Evolutionary conservation across 2,888 invertebrate genomes (phyloP), one percentile per base, ranked within the genome.

Genomic region (Beris morrisii): DNA sequence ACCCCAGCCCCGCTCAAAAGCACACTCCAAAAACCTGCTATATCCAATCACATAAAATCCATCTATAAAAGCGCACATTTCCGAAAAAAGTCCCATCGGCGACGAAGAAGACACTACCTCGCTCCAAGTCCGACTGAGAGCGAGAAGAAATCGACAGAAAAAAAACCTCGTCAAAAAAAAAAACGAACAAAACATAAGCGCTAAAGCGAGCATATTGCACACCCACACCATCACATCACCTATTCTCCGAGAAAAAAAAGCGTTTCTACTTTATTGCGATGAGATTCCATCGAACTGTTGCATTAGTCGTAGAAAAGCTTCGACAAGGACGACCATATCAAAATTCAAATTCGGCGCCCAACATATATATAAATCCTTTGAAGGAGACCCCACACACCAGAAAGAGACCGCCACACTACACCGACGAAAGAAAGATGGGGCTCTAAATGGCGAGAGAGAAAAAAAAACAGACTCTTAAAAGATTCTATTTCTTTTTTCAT

Each of bases 21-120:
- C 48, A 50, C 56, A 65, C 56, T 65, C 56, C 48, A 48, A n/a
- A 38, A 38, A 6, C 55, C 56, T 65, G 57, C 50, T 50, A 52
- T 61, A 52, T 66, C 68, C 68, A 68, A 68, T 68, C 68, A 68
- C 68, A 66, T 66, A 68, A 68, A 68, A 68, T 68, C 68, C 59
- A 67, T 67, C 67, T 66, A 68, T 68, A 68, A 68, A 68, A 61
- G 61, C 61, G 50, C 38, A 50, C 50, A 61, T 32, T 50, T 61
- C 31, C 64, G 43, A 52, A 59, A 58, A 48, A 57, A 53, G 54
- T 45, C 44, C 13, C 55, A 48, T 44, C 52, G 53, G 38, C 54
- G 46, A 65, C 57, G 57, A 65, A 65, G 50, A 65, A 56, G 55
- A 64, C 50, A 50, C 44, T 48, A 65, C 44, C 43, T 52, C 46